phyloP scores from a whole-genome alignment of 2,113 vertebrate species.

The Pelecanoides urinatrix region DNA sequence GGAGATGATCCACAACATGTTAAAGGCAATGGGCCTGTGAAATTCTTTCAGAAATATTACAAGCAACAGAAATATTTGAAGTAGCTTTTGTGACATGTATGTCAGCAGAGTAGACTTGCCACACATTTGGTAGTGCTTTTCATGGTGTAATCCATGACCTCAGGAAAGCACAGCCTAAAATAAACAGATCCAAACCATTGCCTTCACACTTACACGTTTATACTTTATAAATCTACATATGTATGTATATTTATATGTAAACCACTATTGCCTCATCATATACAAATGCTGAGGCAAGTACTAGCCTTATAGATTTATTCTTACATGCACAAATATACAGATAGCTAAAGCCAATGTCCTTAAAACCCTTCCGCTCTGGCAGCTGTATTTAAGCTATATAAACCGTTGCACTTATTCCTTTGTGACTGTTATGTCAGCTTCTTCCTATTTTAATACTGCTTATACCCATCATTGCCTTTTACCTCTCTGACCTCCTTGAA shows the following conservation, averaged over 20 bases:
- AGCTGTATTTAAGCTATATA: not conserved
- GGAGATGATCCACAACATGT: not conserved
- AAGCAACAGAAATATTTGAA: not conserved
- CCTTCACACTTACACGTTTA: not conserved
- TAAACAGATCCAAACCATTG: not conserved
- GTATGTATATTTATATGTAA: not conserved
- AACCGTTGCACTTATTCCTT: not conserved
- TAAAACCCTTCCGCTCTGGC: not conserved
- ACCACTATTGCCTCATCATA: not conserved
- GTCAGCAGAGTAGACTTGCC: not conserved
- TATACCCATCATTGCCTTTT: not conserved
- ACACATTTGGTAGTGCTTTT: not conserved
- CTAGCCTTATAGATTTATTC: not conserved
- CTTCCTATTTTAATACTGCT: not conserved
- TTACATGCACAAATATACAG: not conserved
- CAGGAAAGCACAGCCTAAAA: not conserved
- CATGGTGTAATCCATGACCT: not conserved
- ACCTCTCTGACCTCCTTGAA: not conserved
- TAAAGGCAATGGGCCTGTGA: not conserved
- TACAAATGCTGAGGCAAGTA: not conserved
- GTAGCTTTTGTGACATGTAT: not conserved
- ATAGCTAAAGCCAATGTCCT: not conserved
- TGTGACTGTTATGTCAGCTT: conserved; percentile 13
- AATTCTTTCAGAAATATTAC: not conserved
- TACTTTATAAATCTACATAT: not conserved